phyloP scores from a whole-genome alignment of 2,797 vertebrate species.

The Coendou prehensilis region DNA sequence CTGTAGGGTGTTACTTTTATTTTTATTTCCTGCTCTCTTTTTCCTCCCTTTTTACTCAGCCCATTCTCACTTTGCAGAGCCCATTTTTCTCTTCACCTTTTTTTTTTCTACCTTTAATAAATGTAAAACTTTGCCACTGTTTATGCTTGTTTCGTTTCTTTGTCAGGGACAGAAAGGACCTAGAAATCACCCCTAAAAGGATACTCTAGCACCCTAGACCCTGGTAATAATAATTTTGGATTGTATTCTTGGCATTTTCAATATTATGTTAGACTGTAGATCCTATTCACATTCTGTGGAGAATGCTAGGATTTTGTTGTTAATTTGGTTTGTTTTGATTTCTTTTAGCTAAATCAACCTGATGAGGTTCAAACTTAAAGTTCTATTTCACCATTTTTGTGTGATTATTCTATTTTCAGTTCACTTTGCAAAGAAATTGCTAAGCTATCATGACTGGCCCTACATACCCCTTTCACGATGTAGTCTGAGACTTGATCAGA shows the following conservation, averaged over 20 bases:
- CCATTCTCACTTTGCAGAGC: not conserved
- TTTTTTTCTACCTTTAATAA: not conserved
- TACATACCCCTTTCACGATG: not conserved
- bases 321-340: not conserved
- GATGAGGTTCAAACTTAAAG: not conserved
- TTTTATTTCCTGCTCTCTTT: not conserved
- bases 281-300: not conserved
- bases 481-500: not conserved
- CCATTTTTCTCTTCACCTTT: not conserved
- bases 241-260: not conserved
- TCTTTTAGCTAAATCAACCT: not conserved
- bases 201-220: not conserved
- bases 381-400: not conserved
- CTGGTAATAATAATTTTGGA: not conserved
- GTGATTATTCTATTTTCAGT: conserved; percentile 4
- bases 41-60: not conserved
- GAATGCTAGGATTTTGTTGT: not conserved
- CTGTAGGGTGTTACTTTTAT: not conserved
- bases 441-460: not conserved
- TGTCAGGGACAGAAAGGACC: not conserved
- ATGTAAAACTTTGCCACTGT: not conserved
- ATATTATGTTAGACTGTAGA: not conserved
- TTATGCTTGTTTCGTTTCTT: not conserved
- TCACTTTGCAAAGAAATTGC: not conserved
- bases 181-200: not conserved